Conservation (phyloP, 2,113 vertebrate genomes). For the Rhodinocichla rosea region DNA sequence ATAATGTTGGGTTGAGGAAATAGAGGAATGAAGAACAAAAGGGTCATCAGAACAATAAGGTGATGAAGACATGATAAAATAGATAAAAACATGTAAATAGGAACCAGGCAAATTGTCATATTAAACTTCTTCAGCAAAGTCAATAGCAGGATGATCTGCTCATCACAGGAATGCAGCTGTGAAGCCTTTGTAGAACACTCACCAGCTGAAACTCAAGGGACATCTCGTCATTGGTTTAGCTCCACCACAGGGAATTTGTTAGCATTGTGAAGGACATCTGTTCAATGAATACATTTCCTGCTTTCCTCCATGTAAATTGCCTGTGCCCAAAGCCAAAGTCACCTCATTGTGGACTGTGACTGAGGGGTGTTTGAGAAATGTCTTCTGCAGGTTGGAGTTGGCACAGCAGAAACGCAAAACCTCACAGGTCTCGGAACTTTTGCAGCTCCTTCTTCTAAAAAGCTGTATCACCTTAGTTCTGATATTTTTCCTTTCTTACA, state of each 20-base stretch:
- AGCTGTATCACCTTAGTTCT: neutral
- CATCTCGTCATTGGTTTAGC: neutral
- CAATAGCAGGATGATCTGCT: neutral
- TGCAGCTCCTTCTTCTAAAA: neutral
- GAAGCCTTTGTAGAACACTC: neutral
- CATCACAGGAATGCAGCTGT: neutral
- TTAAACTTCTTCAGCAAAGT: neutral
- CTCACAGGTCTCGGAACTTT: neutral
- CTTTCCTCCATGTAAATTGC: neutral
- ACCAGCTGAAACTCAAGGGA: neutral
- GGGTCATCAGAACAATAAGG: neutral
- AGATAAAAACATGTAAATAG: neutral
- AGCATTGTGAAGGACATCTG: neutral
- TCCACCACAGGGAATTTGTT: neutral
- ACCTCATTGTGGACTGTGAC: neutral
- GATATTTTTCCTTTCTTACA: neutral
- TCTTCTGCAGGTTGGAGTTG: neutral
- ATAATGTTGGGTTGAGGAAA: neutral
- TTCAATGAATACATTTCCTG: neutral
- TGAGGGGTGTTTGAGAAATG: neutral
- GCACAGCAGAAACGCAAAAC: neutral
- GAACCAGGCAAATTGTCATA: neutral
- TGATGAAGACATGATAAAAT: neutral
- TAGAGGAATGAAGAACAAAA: neutral
- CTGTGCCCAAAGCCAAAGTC: neutral